Percentiles rank a stretch among this genome's conserved stretches.
Evolutionary conservation across 2,888 invertebrate species (phyloP).

Genomic region (Epirrhoe tristata): DNA sequence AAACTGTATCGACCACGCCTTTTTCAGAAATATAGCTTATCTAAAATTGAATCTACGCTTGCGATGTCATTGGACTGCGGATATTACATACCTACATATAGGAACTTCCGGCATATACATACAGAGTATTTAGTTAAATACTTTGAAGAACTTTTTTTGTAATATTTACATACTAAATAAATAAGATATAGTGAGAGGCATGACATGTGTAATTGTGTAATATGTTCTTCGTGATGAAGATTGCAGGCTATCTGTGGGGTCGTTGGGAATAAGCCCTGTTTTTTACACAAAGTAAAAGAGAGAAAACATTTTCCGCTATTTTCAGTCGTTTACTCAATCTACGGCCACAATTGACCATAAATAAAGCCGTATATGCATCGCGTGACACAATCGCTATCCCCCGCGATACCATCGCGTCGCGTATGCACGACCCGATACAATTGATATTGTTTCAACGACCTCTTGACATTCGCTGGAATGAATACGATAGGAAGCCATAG

Average conservation of each 20-base stretch:
- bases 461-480: constrained; percentile 10
- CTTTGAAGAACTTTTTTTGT: too few relatives aligned
- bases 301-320: too few relatives aligned
- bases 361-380: constrained; percentile 26
- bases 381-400: constrained; percentile 32
- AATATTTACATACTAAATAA: too few relatives aligned
- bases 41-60: constrained; percentile 25
- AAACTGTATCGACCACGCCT: constrained; percentile 13
- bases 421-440: constrained; percentile 22
- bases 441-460: constrained; percentile 33
- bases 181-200: too few relatives aligned
- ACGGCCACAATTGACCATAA: constrained; percentile 1
- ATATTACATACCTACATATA: constrained; percentile 21
- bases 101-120: not conserved
- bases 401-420: constrained; percentile 31
- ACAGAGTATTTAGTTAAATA: not conserved
- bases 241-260: too few relatives aligned
- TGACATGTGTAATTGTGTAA: too few relatives aligned
- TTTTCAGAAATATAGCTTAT: constrained; percentile 6
- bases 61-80: constrained; percentile 25
- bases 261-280: too few relatives aligned
- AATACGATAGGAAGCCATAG: constrained; percentile 1
- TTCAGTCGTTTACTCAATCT: too few relatives aligned
- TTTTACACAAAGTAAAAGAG: too few relatives aligned
- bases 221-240: too few relatives aligned